Percentiles rank a stretch among this genome's conserved stretches.
Evolutionary conservation across 2,888 invertebrate species (phyloP).

Genomic region (Rambutsinella grinnellia): DNA sequence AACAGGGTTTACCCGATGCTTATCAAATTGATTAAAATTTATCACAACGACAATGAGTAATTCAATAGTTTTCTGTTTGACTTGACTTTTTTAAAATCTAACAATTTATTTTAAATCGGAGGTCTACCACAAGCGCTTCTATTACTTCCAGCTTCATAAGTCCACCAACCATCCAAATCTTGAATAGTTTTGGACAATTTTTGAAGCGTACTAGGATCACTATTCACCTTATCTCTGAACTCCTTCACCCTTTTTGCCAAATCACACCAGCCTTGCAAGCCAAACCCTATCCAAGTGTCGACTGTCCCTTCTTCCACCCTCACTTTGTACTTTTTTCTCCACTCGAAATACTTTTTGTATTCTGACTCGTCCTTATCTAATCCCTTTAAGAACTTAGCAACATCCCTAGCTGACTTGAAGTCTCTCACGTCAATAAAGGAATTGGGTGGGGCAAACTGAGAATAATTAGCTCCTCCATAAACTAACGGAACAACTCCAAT

Average conservation of each 20-base stretch:
- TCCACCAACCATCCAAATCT: background rate
- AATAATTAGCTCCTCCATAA: slow-evolving; percentile 27
- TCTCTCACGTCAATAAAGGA: slow-evolving; percentile 9
- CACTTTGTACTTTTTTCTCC: slow-evolving; percentile 7
- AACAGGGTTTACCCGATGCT: no score
- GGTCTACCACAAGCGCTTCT: no score
- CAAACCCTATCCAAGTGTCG: no score
- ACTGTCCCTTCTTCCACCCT: background rate
- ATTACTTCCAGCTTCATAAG: no score
- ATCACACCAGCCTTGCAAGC: slow-evolving; percentile 20
- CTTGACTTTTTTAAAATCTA: no score
- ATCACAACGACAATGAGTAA: no score
- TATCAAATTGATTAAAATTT: no score
- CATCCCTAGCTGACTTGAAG: background rate
- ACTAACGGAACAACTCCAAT: slow-evolving; percentile 42
- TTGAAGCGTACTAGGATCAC: background rate
- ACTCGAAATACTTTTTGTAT: slow-evolving; percentile 35
- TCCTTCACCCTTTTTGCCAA: background rate
- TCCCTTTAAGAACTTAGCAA: background rate
- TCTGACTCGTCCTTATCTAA: background rate
- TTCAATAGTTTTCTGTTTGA: no score
- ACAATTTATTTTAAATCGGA: background rate
- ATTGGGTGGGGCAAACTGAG: background rate
- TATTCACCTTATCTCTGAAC: background rate
- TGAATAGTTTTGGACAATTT: background rate